phyloP scores from a whole-genome alignment of 2,113 vertebrate genomes.

The Phoenicopterus ruber region DNA sequence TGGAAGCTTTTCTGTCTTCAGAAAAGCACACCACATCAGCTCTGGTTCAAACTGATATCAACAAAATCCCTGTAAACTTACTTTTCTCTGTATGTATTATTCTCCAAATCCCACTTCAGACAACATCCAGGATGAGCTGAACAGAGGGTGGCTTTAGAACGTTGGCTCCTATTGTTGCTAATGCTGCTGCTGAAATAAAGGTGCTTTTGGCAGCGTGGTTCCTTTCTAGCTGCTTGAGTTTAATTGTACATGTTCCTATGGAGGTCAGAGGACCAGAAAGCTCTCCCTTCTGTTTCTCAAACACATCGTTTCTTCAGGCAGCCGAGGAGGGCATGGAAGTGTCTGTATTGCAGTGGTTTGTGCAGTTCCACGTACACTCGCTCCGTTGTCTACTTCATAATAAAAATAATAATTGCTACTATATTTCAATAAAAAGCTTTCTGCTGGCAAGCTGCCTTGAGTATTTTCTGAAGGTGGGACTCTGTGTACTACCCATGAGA shows the following conservation, averaged over 20 bases:
- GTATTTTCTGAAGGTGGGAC: background rate
- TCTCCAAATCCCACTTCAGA: constrained; percentile 46
- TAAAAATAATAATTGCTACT: background rate
- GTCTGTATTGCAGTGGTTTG: background rate
- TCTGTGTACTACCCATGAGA: background rate
- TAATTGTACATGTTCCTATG: background rate
- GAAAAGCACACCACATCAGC: background rate
- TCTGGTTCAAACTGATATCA: background rate
- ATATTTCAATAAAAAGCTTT: background rate
- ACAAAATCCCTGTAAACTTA: background rate
- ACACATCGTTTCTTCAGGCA: background rate
- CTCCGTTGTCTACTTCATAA: background rate
- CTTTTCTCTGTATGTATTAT: background rate
- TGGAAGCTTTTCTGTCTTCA: constrained; percentile 19
- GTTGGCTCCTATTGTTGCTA: background rate
- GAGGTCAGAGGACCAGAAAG: background rate
- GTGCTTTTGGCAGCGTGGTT: background rate
- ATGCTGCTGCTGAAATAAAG: background rate
- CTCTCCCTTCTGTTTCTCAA: background rate
- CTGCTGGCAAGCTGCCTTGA: background rate
- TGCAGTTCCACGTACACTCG: background rate
- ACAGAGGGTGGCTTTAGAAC: background rate
- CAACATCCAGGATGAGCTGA: constrained; percentile 10
- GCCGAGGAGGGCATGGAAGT: background rate
- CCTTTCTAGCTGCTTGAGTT: background rate